Base-by-base conservation (phyloP, 2,888 invertebrate genomes). In the Drosophila kanekoi region DNA sequence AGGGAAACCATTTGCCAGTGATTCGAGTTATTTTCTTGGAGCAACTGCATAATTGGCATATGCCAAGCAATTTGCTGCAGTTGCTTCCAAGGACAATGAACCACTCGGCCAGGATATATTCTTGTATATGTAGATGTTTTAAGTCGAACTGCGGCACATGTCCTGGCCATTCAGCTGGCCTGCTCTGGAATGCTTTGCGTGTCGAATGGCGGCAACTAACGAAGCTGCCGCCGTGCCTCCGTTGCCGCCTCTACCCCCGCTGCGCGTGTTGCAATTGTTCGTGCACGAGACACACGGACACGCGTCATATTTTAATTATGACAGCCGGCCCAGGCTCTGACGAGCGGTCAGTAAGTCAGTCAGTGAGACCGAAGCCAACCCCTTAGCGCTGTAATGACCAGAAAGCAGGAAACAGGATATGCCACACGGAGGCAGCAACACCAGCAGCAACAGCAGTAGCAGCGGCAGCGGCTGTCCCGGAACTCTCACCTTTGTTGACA, bases 301-400 rank as follows among this genome's bases (percentile, higher is more conserved):
- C 86, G 86, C 86, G 87, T 87, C 86, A 87, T 87, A 87, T 87
- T 87, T 87, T 87, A 87, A 87, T 87, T 87, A 87, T 87, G 86
- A 87, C 86, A 87, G 86, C 87, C 85, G 81, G 74, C 62, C 63
- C 23, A 38, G 58, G 44, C 45, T 43, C 54, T 38, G 77, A 38
- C 52, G 61, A 74, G 38, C 69, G 66, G 72, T 75, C 72, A 68
- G 78, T 58, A 44, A 78, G 77, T 69, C 58, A 40, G 53, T 53
- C 59, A 61, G 57, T 32, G 51, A 56, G 60, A 48, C 58, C 37
- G 60, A 41, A 72, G 41, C 20, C 68, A 81, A 80, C 79, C 83
- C 71, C 76, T 74, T 77, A 45, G 57, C 53, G 47, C 23, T 73
- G 61, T 60, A 77, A 49, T 77, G 77, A 45, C 69, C 77, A 69